Conservation (phyloP, 2,888 invertebrate species). For the Ernsta delagoae region DNA sequence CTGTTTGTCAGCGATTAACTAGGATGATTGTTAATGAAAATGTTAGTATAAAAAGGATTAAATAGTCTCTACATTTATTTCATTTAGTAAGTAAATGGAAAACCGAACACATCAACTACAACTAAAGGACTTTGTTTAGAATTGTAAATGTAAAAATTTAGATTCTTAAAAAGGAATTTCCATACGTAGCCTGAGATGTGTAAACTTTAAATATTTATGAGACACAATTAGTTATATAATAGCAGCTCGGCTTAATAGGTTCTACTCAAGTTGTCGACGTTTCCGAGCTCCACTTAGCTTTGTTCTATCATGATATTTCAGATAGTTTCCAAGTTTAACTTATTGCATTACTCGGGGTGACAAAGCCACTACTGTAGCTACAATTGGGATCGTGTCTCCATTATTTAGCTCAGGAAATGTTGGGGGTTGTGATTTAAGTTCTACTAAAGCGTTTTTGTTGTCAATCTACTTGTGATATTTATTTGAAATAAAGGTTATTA, state of each 20-base stretch:
- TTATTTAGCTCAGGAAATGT: conserved; percentile 26
- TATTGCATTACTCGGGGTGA: conserved; percentile 37
- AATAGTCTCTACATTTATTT: too few relatives aligned
- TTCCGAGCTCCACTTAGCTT: conserved; percentile 36
- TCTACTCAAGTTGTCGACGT: conserved; percentile 33
- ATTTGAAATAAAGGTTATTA: too few relatives aligned
- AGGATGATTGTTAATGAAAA: too few relatives aligned
- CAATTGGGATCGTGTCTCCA: conserved; percentile 18
- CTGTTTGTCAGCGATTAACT: too few relatives aligned
- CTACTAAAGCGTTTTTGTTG: background rate
- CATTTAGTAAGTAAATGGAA: too few relatives aligned
- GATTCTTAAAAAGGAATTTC: too few relatives aligned
- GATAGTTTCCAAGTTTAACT: conserved; percentile 38
- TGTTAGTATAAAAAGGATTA: too few relatives aligned
- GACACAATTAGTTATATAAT: background rate
- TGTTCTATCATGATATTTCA: conserved; percentile 38
- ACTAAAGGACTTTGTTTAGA: background rate
- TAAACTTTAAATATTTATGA: conserved; percentile 1
- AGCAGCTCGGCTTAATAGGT: conserved; percentile 13
- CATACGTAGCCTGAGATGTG: too few relatives aligned
- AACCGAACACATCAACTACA: too few relatives aligned
- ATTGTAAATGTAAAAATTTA: too few relatives aligned
- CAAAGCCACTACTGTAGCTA: conserved; percentile 24
- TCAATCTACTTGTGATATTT: background rate
- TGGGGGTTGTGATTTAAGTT: conserved; percentile 7